Base-by-base conservation (phyloP, 1,140 invertebrate species). In the Dendroctonus valens region DNA sequence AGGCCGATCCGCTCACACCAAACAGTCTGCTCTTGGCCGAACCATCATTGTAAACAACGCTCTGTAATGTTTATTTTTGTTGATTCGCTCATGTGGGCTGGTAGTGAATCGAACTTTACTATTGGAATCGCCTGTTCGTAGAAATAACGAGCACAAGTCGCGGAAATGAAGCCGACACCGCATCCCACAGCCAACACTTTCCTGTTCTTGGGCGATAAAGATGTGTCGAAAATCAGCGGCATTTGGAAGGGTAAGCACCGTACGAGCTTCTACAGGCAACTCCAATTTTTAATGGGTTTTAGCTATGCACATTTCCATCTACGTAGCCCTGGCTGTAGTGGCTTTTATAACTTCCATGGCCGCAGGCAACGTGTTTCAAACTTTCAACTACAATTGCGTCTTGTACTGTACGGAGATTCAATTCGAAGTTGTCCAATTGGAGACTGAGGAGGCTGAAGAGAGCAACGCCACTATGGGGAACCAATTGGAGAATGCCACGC, bases 381-480 rank as follows among this genome's bases (percentile, higher is more conserved):
- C 65, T 15, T 67, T 67, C 49, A 67, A 67, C 38, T 67, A 67
- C 57, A 67, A 67, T 41, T 67, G 65, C 42, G 60, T 67, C 8
- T 54, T 67, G 14, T 60, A 40, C 50, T 67, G 65, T 44, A 53
- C 12, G 5, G 58, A 67, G 6, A 59, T 67, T 6, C 8, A 12
- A 2, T 67, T 67, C 37, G 26, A 26, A 26, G 26, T 26, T 26
- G 26, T 26, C 26, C 40, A 58, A 58, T 12, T 14, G 12, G 55
- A 58, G 12, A 14, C 39, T 6, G 6, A 7, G 7, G 7, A n/a
- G n/a, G 7, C 5, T 5, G 41, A 58, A 9, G 7, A 40, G 5
- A n/a, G 6, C 37, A 54, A 54, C 12, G 12, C 6, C 8, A 54
- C 37, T n/a, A 3, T 26, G 26, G 26, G 26, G 26, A 26, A 26